These are phyloP conservation scores for Hypolimnas misippus DNA, from an alignment of 2,888 invertebrate species.

Conservation along the genomic window DNA sequence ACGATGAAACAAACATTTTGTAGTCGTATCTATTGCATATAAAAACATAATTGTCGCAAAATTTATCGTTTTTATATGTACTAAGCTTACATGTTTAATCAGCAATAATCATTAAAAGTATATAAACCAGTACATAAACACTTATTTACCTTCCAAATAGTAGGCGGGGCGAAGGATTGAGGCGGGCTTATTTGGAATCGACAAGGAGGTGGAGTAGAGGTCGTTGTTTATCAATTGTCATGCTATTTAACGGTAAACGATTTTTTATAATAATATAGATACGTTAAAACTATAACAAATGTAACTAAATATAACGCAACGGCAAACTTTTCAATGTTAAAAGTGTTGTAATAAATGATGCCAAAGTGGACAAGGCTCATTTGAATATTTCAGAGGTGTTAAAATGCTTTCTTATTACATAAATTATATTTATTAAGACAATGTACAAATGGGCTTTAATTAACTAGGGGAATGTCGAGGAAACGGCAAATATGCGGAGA, in stretches of 20 bases:
- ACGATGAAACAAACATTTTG: too few relatives aligned
- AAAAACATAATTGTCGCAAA: too few relatives aligned
- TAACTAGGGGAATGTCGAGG: conserved; percentile 77
- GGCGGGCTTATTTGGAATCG: conserved; percentile 82
- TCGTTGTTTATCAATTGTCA: conserved; percentile 71
- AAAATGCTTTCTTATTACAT: conserved; percentile 69
- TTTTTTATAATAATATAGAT: not conserved
- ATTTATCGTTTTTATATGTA: too few relatives aligned
- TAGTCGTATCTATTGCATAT: too few relatives aligned
- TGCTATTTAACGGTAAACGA: conserved; percentile 18
- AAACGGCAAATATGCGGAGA: conserved; percentile 75
- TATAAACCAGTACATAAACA: conserved; percentile 72
- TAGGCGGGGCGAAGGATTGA: conserved; percentile 79
- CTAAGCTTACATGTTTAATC: too few relatives aligned
- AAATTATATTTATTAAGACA: conserved; percentile 78
- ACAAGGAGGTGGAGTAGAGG: conserved; percentile 78
- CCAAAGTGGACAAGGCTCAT: conserved; percentile 45
- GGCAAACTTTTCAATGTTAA: not conserved
- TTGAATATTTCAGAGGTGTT: conserved; percentile 61
- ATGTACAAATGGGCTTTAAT: conserved; percentile 81
- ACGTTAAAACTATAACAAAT: not conserved
- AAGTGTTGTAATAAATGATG: not conserved
- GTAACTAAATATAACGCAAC: conserved; percentile 21
- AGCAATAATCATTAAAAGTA: conserved; percentile 43
- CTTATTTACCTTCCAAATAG: conserved; percentile 74